Evolutionary conservation across 2,888 invertebrate genomes (phyloP), one percentile per base, ranked within the genome.

Genomic region (Trisateles emortualis): DNA sequence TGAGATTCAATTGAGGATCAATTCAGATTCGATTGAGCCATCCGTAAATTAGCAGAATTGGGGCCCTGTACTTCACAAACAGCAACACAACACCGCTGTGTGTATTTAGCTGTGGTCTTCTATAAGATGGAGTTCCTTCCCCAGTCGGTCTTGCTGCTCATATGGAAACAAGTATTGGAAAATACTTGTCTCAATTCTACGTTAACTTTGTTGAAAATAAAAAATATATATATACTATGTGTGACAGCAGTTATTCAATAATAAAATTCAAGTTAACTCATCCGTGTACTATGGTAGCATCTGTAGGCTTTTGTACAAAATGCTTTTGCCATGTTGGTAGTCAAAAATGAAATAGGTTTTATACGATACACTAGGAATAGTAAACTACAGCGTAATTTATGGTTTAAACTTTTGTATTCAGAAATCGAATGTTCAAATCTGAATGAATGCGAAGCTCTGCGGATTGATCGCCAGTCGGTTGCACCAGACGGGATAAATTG

Each of bases 401-500:
- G 49, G 36, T 55, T 42, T 13, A 30, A 46, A 39, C 19, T 14
- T 42, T 48, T 22, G 35, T 38, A 29, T n/a, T 36, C 54, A 42
- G 26, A 30, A 47, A 53, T 19, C 30, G 36, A 40, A 33, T 45
- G 41, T 45, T 54, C 32, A 40, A 55, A 55, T 45, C 26, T 35
- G 39, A 42, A 59, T 59, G 22, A 49, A 55, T 47, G 46, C 35
- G 42, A 41, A 55, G 11, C 51, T 56, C 48, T 39, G 52, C 46
- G 11, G 43, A 51, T 47, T 47, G 43, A 53, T 46, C 33, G 50
- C 6, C 38, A 19, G 16, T 22, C 40, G 24, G 44, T 43, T 55
- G 50, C 53, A 59, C 43, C 10, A 39, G 44, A 54, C 54, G 55
- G 39, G 52, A 63, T 70, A 67, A 68, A 73, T 74, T 73, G 66